A percentile compares a stretch with the other conserved stretches of the same genome.
These are phyloP conservation scores for Coryphaenoides rupestris DNA, from an alignment of 2,113 vertebrate species.

Conservation along the genomic window DNA sequence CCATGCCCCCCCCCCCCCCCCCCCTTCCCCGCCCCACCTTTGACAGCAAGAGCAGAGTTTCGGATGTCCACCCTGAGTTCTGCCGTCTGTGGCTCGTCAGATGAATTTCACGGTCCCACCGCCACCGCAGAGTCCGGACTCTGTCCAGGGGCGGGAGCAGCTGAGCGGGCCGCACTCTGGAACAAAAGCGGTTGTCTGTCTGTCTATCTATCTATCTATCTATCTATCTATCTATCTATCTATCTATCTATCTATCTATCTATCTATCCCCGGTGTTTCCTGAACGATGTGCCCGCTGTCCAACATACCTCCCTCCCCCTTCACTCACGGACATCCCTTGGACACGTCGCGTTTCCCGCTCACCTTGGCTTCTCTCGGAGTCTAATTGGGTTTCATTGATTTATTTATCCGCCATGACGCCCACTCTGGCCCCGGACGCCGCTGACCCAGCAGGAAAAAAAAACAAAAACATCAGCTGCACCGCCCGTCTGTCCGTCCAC, in stretches of 20 bases:
- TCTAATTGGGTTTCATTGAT: constrained; percentile 76
- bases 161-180: no score
- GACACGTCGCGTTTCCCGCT: constrained; percentile 46
- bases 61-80: not conserved
- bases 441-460: constrained; percentile 74
- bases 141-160: no score
- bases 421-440: constrained; percentile 57
- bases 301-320: no score
- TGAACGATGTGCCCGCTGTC: no score
- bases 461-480: constrained; percentile 43
- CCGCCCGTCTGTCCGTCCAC: constrained; percentile 35
- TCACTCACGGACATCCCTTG: constrained; percentile 9
- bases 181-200: no score
- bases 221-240: no score
- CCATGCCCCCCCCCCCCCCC: no score
- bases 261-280: no score
- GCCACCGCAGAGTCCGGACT: constrained; percentile 12
- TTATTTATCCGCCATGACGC: constrained; percentile 68
- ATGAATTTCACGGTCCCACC: constrained; percentile 1
- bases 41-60: not conserved
- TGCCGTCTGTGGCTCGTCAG: not conserved
- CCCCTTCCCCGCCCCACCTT: not conserved
- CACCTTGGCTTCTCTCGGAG: constrained; percentile 52
- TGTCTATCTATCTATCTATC: no score
- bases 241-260: no score